These are phyloP conservation scores for Tauraco erythrolophus DNA, from an alignment of 2,113 vertebrate genomes.

Conservation along the genomic window DNA sequence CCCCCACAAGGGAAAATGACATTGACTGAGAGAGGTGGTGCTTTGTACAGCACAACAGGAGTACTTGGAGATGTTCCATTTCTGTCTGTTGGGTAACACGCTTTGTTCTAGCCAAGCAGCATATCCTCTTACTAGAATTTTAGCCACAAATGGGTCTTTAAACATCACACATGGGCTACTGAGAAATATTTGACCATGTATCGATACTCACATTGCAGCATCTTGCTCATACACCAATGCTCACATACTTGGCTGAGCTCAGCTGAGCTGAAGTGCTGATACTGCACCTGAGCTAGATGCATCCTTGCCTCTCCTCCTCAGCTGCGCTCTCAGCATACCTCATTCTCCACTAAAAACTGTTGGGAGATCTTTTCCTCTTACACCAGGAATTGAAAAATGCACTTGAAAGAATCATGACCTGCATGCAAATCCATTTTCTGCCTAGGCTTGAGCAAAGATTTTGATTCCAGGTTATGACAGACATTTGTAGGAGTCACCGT, in stretches of 20 bases:
- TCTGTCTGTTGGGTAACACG: neutral
- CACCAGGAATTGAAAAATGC: neutral
- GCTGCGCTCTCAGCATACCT: neutral
- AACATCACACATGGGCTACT: neutral
- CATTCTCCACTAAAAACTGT: neutral
- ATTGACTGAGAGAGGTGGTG: neutral
- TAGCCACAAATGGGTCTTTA: conserved; percentile 8
- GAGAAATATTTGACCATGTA: neutral
- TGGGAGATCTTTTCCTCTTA: neutral
- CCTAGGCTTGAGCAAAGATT: neutral
- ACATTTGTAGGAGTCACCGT: neutral
- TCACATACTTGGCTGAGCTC: neutral
- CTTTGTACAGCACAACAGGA: neutral
- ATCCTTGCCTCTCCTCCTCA: neutral
- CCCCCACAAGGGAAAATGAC: neutral
- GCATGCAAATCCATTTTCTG: neutral
- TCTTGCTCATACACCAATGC: neutral
- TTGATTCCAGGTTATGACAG: neutral
- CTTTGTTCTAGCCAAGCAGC: neutral
- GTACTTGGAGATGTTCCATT: neutral
- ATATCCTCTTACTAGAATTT: neutral
- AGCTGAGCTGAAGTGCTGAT: neutral
- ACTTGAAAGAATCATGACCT: neutral
- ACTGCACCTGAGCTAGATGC: neutral
- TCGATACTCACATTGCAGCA: neutral